phyloP scores from a whole-genome alignment of 2,113 vertebrate species.

The Neoarius graeffei region DNA sequence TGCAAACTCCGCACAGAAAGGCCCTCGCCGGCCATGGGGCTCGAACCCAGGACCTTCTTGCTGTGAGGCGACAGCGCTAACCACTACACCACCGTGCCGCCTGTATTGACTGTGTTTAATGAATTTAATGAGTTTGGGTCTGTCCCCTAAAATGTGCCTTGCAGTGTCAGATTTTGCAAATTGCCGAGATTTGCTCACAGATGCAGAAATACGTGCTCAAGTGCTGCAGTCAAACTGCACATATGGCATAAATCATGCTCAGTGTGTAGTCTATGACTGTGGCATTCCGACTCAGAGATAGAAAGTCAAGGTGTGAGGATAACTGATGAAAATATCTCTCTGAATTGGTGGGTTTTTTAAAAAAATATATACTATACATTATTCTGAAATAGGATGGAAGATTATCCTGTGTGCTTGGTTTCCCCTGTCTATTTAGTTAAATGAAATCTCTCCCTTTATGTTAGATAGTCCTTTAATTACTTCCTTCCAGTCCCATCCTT shows the following conservation, averaged over 20 bases:
- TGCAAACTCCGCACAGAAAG: too few relatives aligned
- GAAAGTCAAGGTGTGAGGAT: neutral
- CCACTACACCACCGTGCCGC: too few relatives aligned
- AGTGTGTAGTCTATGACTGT: neutral
- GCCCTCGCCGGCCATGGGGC: too few relatives aligned
- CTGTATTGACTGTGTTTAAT: neutral
- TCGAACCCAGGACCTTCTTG: too few relatives aligned
- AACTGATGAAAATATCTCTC: neutral
- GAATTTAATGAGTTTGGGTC: neutral
- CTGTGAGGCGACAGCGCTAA: too few relatives aligned
- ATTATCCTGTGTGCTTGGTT: neutral
- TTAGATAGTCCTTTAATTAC: neutral
- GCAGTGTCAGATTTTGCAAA: neutral
- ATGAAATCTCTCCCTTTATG: neutral
- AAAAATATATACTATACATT: neutral
- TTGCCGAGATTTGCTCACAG: conserved; percentile 1
- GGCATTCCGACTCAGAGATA: neutral
- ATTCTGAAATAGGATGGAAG: neutral
- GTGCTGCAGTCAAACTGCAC: neutral
- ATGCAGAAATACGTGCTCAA: neutral
- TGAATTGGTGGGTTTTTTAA: neutral
- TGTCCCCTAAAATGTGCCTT: neutral
- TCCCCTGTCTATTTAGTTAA: neutral
- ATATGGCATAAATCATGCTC: conserved; percentile 8
- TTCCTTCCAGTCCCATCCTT: neutral